These are phyloP conservation scores for Tachina lurida DNA, from an alignment of 2,888 invertebrate genomes.

Conservation along the genomic window DNA sequence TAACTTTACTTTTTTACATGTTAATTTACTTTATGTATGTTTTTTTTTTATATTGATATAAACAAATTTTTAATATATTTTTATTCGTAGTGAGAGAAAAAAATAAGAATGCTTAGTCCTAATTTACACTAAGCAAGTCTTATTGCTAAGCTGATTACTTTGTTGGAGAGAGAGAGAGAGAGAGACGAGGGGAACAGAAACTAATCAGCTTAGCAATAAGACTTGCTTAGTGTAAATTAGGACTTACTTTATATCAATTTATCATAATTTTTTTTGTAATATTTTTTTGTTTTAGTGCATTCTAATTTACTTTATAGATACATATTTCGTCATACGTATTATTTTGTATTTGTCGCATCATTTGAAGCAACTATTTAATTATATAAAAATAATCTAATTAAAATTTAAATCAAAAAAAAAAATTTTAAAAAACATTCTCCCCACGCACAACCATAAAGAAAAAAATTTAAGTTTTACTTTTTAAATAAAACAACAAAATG, in stretches of 20 bases:
- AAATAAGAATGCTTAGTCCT: slow-evolving; percentile 13
- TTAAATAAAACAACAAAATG: slow-evolving; percentile 21
- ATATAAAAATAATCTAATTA: slow-evolving; percentile 10
- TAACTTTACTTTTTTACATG: not conserved
- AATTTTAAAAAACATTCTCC: slow-evolving; percentile 1
- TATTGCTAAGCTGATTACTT: too few species aligned
- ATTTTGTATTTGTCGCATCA: slow-evolving; percentile 50
- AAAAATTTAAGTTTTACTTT: slow-evolving; percentile 54
- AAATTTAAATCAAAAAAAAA: slow-evolving; percentile 30
- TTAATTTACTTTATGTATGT: slow-evolving; percentile 26
- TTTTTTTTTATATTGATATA: slow-evolving; percentile 39
- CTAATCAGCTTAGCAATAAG: too few species aligned
- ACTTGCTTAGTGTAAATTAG: too few species aligned
- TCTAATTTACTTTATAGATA: slow-evolving; percentile 47
- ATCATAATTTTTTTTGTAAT: slow-evolving; percentile 52
- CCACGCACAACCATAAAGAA: slow-evolving; percentile 26
- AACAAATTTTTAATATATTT: slow-evolving; percentile 24
- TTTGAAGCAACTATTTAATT: slow-evolving; percentile 24
- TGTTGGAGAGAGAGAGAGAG: too few species aligned
- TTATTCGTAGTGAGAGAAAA: slow-evolving; percentile 2
- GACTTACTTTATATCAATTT: slow-evolving; percentile 56
- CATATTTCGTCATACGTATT: slow-evolving; percentile 55
- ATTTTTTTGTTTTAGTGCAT: slow-evolving; percentile 63
- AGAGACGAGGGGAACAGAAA: too few species aligned
- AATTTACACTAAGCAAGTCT: too few species aligned